Evolutionary conservation across 2,797 vertebrate species (phyloP).

Genomic region (Sebastes umbrosus): DNA sequence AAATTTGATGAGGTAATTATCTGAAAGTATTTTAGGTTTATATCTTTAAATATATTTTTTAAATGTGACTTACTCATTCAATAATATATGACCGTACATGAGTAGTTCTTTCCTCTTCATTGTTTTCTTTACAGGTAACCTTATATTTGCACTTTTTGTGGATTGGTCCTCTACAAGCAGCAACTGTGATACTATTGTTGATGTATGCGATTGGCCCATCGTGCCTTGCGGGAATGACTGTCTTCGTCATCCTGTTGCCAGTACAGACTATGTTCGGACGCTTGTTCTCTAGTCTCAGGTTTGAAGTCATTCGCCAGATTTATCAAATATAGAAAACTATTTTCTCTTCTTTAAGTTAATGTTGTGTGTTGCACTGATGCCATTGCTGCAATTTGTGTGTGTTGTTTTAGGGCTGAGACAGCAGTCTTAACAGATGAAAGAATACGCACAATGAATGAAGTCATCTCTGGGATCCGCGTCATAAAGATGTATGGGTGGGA

Average conservation of each 20-base stretch:
- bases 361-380: background rate
- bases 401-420: slow-evolving; percentile 85
- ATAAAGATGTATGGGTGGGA: slow-evolving; percentile 99
- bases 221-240: slow-evolving; percentile 90
- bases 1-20: slow-evolving; percentile 94
- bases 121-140: slow-evolving; percentile 84
- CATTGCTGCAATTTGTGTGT: background rate
- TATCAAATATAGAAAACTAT: background rate
- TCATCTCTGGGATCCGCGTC: slow-evolving; percentile 93
- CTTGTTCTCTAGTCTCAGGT: slow-evolving; percentile 89
- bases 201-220: slow-evolving; percentile 92
- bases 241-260: slow-evolving; percentile 90
- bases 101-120: background rate
- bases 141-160: slow-evolving; percentile 95
- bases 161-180: slow-evolving; percentile 91
- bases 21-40: background rate
- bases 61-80: background rate
- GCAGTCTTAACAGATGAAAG: slow-evolving; percentile 88
- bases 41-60: background rate
- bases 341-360: background rate
- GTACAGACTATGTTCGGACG: slow-evolving; percentile 87
- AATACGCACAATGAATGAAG: slow-evolving; percentile 96
- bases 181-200: slow-evolving; percentile 85
- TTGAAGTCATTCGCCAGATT: background rate
- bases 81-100: background rate